Conservation (phyloP, 2,797 vertebrate genomes). For the Sebastiscus tertius region DNA sequence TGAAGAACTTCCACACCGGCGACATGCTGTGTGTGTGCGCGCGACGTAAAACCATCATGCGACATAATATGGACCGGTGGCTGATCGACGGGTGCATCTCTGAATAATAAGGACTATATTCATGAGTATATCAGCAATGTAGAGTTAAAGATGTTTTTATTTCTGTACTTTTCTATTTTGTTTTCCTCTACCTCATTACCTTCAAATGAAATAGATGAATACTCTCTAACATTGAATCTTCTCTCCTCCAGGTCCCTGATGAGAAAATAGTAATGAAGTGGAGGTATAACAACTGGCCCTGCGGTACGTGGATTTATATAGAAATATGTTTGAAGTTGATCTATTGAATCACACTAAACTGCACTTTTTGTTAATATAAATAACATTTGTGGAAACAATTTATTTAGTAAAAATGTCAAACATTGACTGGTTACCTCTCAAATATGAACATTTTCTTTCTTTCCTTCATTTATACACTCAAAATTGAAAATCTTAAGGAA, state of each 20-base stretch:
- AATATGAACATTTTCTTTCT: background rate
- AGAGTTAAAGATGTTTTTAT: background rate
- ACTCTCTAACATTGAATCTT: background rate
- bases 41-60: background rate
- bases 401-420: background rate
- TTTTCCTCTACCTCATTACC: constrained; percentile 15
- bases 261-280: constrained; percentile 96
- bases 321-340: too few relatives aligned
- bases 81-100: background rate
- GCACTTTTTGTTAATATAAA: background rate
- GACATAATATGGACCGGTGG: background rate
- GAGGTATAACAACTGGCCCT: constrained; percentile 97
- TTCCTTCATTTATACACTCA: background rate
- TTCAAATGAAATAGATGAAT: background rate
- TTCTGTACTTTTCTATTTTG: constrained; percentile 25
- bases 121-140: too few relatives aligned
- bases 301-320: constrained; percentile 81
- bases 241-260: constrained; percentile 85
- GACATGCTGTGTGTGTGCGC: background rate
- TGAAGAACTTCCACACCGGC: background rate
- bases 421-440: background rate
- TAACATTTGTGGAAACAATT: background rate
- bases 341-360: background rate
- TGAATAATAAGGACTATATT: background rate
- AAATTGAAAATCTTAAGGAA: background rate